Evolutionary conservation across 2,113 vertebrate species (phyloP).

Genomic region (Takifugu flavidus): DNA sequence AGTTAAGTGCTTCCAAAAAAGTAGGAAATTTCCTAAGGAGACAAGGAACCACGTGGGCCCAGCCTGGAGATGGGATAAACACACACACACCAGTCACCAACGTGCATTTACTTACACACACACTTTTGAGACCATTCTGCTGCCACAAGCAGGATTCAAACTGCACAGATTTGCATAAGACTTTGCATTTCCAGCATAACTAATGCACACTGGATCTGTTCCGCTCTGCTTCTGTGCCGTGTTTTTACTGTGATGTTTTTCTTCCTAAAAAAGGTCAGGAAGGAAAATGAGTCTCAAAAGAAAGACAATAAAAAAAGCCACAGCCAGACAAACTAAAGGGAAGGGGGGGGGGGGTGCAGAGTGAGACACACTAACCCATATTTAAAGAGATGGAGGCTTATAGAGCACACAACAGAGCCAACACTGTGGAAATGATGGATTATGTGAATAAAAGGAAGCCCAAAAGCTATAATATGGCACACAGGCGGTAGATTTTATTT

Average conservation of each 20-base stretch:
- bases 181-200: too few species aligned
- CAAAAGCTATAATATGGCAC: slow-evolving; percentile 21
- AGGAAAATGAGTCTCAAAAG: slow-evolving; percentile 29
- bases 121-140: slow-evolving; percentile 1
- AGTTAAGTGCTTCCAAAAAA: too few species aligned
- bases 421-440: slow-evolving; percentile 49
- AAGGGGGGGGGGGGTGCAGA: slow-evolving; percentile 38
- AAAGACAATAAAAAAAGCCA: slow-evolving; percentile 49
- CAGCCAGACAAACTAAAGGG: slow-evolving; percentile 48
- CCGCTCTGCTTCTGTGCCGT: background rate
- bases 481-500: slow-evolving; percentile 21
- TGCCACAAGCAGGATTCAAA: too few species aligned
- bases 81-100: background rate
- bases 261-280: slow-evolving; percentile 18
- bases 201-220: background rate
- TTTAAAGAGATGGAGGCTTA: slow-evolving; percentile 59
- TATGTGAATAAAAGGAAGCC: slow-evolving; percentile 25
- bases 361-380: slow-evolving; percentile 75
- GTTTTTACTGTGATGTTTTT: slow-evolving; percentile 37
- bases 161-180: too few species aligned
- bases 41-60: slow-evolving; percentile 19
- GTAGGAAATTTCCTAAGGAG: background rate
- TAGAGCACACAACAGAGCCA: slow-evolving; percentile 38
- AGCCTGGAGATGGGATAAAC: slow-evolving; percentile 9
- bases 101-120: background rate